These are phyloP conservation scores for Haplotaxodon microlepis DNA, from an alignment of 2,113 vertebrate species.

Conservation along the genomic window DNA sequence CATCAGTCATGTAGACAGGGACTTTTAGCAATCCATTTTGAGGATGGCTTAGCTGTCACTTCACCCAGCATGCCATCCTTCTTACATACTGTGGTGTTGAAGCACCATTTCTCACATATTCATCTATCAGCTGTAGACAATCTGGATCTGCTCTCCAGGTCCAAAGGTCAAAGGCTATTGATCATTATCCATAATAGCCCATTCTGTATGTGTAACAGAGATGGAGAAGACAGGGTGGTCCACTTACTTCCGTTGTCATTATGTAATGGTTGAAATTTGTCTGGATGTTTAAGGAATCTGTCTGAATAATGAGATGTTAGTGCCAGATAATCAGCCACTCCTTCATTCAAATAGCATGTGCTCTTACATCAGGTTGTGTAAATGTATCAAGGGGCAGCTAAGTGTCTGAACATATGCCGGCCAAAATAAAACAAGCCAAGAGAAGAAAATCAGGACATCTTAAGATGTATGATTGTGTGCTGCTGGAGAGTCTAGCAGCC, in stretches of 20 bases:
- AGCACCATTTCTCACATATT: conserved; percentile 1
- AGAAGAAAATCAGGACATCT: background rate
- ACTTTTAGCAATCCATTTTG: background rate
- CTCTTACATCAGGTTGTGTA: background rate
- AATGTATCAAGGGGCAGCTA: background rate
- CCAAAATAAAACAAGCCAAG: background rate
- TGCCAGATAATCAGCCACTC: conserved; percentile 9
- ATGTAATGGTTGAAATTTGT: conserved; percentile 8
- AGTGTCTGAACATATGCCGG: background rate
- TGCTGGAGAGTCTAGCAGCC: background rate
- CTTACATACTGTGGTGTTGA: conserved; percentile 9
- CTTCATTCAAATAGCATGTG: background rate
- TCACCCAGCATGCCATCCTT: background rate
- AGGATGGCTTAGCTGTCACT: background rate
- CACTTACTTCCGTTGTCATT: conserved; percentile 22
- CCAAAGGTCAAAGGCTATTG: background rate
- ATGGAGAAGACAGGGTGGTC: background rate
- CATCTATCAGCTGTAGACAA: conserved; percentile 30
- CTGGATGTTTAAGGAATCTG: background rate
- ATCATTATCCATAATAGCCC: conserved; percentile 16
- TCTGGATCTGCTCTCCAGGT: background rate
- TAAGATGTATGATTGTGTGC: background rate
- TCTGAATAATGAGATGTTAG: background rate
- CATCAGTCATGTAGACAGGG: background rate
- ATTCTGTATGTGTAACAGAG: background rate